These are phyloP conservation scores for Mustelus asterias DNA, from an alignment of 2,113 vertebrate species.

Conservation along the genomic window DNA sequence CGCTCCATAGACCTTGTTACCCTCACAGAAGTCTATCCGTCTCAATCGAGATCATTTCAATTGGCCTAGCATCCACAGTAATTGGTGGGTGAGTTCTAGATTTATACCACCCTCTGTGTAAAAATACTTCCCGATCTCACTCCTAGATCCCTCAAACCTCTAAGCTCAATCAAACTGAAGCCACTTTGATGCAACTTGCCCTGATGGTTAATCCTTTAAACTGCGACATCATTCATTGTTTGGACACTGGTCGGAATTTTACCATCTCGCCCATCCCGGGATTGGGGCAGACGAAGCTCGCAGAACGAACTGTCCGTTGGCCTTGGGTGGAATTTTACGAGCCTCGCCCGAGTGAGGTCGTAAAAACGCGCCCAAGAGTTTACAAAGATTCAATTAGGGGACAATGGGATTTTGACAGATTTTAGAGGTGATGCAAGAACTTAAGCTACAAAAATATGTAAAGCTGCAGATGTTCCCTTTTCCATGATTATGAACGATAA, in stretches of 20 bases:
- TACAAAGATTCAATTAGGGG: background rate
- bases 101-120: background rate
- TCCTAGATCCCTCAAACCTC: background rate
- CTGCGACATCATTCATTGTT: background rate
- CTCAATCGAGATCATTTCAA: background rate
- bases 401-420: background rate
- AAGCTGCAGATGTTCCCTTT: background rate
- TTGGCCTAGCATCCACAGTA: background rate
- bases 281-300: too few relatives aligned
- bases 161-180: constrained; percentile 16
- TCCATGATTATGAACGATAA: background rate
- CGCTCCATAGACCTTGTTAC: background rate
- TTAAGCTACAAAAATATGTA: background rate
- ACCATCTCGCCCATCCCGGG: too few relatives aligned
- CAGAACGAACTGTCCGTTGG: too few relatives aligned
- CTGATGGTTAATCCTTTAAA: background rate
- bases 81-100: background rate
- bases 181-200: background rate
- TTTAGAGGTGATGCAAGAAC: background rate
- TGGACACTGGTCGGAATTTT: background rate
- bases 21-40: background rate
- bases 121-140: background rate
- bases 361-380: too few relatives aligned
- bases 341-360: too few relatives aligned
- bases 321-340: too few relatives aligned